Evolutionary conservation across 2,797 vertebrate genomes (phyloP), one percentile per base, ranked within the genome.

Genomic region (Urosaurus nigricauda): DNA sequence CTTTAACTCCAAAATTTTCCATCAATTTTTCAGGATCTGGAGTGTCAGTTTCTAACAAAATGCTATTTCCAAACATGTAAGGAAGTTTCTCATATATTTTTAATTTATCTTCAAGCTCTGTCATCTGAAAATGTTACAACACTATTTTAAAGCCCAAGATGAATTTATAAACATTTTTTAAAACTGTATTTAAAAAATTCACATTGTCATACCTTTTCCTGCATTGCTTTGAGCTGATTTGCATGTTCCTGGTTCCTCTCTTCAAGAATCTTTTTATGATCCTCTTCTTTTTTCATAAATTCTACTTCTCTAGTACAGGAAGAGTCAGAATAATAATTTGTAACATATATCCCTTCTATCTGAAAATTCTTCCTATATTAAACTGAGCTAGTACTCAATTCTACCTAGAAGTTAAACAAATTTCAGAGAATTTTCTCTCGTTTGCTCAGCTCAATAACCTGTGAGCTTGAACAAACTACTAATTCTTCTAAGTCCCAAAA

Each of bases 241-340:
- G 96, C 96, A 92, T 98, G 97, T 93, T 96, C 96, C 92, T 95
- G 97, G 89, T 98, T 98, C 95, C 97, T 98, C 91, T 98, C 98
- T 91, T 98, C 98, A 73, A 98, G 93, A 51, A 89, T 88, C 87
- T 95, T 98, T 92, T 95, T 97, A 92, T 98, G 96, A 86, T 98
- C 98, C 89, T 98, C 98, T 87, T 99, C 98, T 94, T 97, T 98
- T 96, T 98, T 98, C 93, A 97, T 96, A 96, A 98, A 98, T 94
- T 98, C 98, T 16, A 95, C 97, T 95, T 99, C 98, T 95, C 98
- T 99, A 93, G 51, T 17, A 53, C 90, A 88, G 83, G 92, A 95
- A 95, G 32, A 93, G 92, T 94, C 85, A 85, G 47, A 93, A 43
- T 19, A 93, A 91, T 84, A 6, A 16, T 85, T 88, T 89, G 71